Conservation (phyloP, 2,888 invertebrate species). For the Lacanobia oleracea region DNA sequence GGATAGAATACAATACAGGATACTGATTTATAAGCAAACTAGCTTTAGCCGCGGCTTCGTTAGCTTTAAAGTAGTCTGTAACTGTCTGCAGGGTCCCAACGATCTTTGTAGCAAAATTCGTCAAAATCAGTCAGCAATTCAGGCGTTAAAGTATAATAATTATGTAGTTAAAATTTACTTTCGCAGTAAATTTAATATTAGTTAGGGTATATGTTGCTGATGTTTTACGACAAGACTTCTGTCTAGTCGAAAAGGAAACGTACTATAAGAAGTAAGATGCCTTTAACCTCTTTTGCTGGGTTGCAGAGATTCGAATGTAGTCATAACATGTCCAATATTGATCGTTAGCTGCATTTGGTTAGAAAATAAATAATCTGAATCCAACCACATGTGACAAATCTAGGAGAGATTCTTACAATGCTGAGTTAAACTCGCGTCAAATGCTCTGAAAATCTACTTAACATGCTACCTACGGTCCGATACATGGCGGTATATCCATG, state of each 20-base stretch:
- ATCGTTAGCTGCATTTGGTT: constrained; percentile 2
- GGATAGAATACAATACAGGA: no score
- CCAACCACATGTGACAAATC: neutral
- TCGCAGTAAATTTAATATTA: no score
- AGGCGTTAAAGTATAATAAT: no score
- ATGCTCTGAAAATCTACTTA: neutral
- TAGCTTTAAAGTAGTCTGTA: no score
- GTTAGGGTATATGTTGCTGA: neutral
- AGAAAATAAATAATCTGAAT: neutral
- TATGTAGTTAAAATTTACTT: no score
- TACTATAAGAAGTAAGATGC: neutral
- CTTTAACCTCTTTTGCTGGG: neutral
- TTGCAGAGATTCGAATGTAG: constrained; percentile 1
- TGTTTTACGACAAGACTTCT: neutral
- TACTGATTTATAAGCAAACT: no score
- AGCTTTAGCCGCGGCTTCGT: no score
- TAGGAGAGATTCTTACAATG: neutral
- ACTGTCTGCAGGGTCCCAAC: no score
- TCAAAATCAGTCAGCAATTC: no score
- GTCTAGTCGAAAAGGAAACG: neutral
- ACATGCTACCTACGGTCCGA: no score
- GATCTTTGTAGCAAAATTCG: neutral
- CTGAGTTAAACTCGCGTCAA: neutral
- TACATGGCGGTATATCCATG: no score
- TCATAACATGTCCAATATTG: neutral